Conservation (phyloP, 2,113 vertebrate species). For the Halichoeres trimaculatus region DNA sequence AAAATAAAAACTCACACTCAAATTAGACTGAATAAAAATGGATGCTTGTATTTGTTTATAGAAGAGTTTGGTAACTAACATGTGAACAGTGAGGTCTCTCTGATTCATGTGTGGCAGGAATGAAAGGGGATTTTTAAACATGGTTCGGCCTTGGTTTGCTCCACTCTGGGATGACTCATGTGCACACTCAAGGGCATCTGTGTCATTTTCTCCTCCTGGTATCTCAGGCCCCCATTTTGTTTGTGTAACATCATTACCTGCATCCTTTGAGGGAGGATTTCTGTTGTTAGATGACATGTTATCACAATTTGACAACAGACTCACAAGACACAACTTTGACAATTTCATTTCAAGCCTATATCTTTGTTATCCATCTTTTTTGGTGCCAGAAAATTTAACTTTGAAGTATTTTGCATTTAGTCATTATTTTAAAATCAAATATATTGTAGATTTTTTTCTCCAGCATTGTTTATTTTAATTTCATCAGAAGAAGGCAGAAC, state of each 20-base stretch:
- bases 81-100: not conserved
- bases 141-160: conserved; percentile 17
- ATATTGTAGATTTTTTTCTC: too few species aligned
- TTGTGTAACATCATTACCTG: conserved; percentile 41
- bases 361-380: too few species aligned
- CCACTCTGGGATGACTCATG: conserved; percentile 29
- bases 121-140: conserved; percentile 32
- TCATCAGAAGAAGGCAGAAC: too few species aligned
- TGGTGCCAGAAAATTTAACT: too few species aligned
- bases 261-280: not conserved
- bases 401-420: too few species aligned
- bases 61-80: conserved; percentile 19
- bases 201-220: conserved; percentile 22
- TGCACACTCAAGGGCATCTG: conserved; percentile 29
- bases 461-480: too few species aligned
- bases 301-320: not conserved
- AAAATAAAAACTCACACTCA: not conserved
- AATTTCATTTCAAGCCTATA: not conserved
- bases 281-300: not conserved
- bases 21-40: not conserved
- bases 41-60: not conserved
- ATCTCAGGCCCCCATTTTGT: conserved; percentile 56
- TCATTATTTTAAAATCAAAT: too few species aligned
- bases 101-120: not conserved
- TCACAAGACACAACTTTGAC: not conserved